Percentiles rank a stretch among this genome's conserved stretches.
These are phyloP conservation scores for Cyprinella venusta DNA, from an alignment of 2,797 vertebrate species.

Conservation along the genomic window DNA sequence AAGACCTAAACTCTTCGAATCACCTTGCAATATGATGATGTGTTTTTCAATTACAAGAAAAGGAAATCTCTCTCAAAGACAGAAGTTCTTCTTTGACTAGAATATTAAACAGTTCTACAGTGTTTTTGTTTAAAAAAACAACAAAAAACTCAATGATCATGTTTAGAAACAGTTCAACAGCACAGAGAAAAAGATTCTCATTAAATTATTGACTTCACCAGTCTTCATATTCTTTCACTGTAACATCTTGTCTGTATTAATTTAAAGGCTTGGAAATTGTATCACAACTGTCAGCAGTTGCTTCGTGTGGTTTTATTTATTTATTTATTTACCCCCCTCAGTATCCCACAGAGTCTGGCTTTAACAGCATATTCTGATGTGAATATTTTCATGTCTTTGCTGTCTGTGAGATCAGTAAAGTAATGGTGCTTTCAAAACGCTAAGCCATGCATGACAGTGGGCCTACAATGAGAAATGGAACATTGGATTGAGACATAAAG, in stretches of 20 bases:
- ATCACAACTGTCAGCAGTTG: constrained; percentile 39
- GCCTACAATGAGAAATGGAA: constrained; percentile 45
- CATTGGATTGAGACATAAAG: constrained; percentile 55
- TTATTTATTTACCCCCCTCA: neutral
- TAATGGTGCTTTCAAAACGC: constrained; percentile 45
- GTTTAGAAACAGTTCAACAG: neutral
- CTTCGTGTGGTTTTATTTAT: neutral
- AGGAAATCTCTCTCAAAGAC: neutral
- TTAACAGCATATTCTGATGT: constrained; percentile 44
- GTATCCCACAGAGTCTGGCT: constrained; percentile 27
- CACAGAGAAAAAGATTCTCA: neutral
- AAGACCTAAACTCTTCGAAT: neutral
- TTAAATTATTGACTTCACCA: constrained; percentile 22
- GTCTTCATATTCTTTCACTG: constrained; percentile 12
- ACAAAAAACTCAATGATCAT: neutral
- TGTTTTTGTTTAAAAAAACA: neutral
- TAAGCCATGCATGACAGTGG: constrained; percentile 44
- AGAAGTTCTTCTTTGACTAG: neutral
- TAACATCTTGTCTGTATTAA: constrained; percentile 5
- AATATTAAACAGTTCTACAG: constrained; percentile 10
- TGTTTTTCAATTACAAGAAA: neutral
- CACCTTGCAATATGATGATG: neutral
- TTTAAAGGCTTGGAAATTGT: constrained; percentile 29
- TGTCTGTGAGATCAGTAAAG: constrained; percentile 47
- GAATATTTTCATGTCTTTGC: constrained; percentile 44